A percentile compares a stretch with the other conserved stretches of the same genome.
phyloP scores from a whole-genome alignment of 2,888 invertebrate species.

The Ophion obscuratus region DNA sequence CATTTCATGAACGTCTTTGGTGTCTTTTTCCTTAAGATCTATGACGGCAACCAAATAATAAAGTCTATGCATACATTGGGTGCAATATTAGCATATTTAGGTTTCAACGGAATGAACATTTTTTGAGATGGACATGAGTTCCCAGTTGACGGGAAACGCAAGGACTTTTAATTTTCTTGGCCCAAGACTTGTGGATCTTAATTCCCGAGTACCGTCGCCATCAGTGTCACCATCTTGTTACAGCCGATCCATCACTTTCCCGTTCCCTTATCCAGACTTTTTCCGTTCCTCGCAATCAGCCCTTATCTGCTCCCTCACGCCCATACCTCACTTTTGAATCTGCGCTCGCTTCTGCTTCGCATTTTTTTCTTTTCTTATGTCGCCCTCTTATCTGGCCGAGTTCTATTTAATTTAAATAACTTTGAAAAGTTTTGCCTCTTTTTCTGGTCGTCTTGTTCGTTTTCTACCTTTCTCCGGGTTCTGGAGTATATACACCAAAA shows the following conservation, averaged over 20 bases:
- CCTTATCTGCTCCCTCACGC: slow-evolving; percentile 72
- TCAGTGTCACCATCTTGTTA: slow-evolving; percentile 70
- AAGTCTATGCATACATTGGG: no score
- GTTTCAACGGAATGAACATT: slow-evolving; percentile 9
- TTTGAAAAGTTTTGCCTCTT: slow-evolving; percentile 74
- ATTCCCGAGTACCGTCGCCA: slow-evolving; percentile 75
- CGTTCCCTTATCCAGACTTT: slow-evolving; percentile 37
- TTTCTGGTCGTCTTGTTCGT: slow-evolving; percentile 45
- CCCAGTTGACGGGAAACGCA: slow-evolving; percentile 60
- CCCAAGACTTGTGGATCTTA: slow-evolving; percentile 74
- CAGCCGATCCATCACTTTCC: background rate
- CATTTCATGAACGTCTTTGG: no score
- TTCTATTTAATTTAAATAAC: slow-evolving; percentile 80
- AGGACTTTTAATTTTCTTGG: slow-evolving; percentile 74
- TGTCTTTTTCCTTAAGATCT: no score
- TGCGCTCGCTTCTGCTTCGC: slow-evolving; percentile 40
- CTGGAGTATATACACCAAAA: slow-evolving; percentile 59
- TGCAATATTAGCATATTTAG: no score
- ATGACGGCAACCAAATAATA: no score
- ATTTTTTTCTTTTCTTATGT: slow-evolving; percentile 51
- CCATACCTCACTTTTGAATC: slow-evolving; percentile 27
- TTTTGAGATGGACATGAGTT: slow-evolving; percentile 28
- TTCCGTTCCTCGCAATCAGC: slow-evolving; percentile 70
- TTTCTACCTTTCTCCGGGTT: slow-evolving; percentile 48
- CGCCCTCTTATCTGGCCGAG: slow-evolving; percentile 54